phyloP scores from a whole-genome alignment of 2,113 vertebrate species.

The Mystacornis crossleyi region DNA sequence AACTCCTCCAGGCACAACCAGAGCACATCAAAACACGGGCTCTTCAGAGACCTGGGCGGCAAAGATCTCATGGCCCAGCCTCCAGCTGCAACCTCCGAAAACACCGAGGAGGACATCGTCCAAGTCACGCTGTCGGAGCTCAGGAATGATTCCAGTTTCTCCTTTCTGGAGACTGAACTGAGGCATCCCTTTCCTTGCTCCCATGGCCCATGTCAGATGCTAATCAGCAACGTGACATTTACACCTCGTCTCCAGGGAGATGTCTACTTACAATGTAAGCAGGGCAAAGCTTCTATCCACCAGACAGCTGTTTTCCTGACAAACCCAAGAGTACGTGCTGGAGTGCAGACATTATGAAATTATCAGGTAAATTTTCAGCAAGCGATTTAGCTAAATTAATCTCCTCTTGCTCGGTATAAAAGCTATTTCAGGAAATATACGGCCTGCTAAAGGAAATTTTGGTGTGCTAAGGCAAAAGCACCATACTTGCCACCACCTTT shows the following conservation, averaged over 20 bases:
- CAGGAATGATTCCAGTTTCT: neutral
- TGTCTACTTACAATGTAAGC: conserved; percentile 48
- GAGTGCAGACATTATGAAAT: neutral
- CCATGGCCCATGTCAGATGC: neutral
- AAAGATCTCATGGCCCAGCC: neutral
- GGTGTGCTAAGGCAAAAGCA: neutral
- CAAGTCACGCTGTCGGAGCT: neutral
- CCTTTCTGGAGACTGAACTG: neutral
- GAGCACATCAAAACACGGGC: neutral
- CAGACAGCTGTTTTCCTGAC: neutral
- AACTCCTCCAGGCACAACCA: neutral
- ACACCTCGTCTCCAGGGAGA: conserved; percentile 12
- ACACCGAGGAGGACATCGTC: accelerated
- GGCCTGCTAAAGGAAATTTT: neutral
- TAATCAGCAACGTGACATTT: neutral
- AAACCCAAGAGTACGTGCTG: neutral
- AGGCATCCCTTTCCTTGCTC: neutral
- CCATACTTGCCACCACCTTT: neutral
- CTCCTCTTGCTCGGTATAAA: neutral
- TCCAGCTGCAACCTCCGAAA: neutral
- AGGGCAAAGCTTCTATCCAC: neutral
- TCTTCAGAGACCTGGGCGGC: neutral
- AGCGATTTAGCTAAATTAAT: neutral
- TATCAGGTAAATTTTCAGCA: neutral
- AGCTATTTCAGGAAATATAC: neutral